Percentiles rank a stretch among this genome's conserved stretches.
phyloP scores from a whole-genome alignment of 2,113 vertebrate genomes.

The Mugil cephalus region DNA sequence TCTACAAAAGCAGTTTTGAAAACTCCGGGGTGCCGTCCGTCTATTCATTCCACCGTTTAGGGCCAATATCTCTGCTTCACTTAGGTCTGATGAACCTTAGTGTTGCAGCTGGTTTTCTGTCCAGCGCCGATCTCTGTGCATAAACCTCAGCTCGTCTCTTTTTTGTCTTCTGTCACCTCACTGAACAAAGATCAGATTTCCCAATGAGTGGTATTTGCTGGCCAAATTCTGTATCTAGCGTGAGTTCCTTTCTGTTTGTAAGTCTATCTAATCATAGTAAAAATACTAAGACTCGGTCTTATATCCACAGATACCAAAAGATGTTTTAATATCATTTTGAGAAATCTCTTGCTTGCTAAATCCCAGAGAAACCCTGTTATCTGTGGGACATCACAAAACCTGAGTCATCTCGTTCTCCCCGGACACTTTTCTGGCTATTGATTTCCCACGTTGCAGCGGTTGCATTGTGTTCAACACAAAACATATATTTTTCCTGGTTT shows the following conservation, averaged over 20 bases:
- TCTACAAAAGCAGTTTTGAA: constrained; percentile 20
- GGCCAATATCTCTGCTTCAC: constrained; percentile 26
- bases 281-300: too few relatives aligned
- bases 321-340: too few relatives aligned
- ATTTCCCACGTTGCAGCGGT: constrained; percentile 4
- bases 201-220: not conserved
- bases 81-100: not conserved
- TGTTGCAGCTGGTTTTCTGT: not conserved
- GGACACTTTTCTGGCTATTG: not conserved
- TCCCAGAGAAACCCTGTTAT: not conserved
- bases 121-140: not conserved
- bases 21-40: not conserved
- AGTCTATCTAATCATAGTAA: too few relatives aligned
- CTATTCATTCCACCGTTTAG: constrained; percentile 12
- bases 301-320: too few relatives aligned
- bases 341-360: too few relatives aligned
- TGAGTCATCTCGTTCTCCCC: not conserved
- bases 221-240: not conserved
- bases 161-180: not conserved
- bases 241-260: too few relatives aligned
- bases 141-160: not conserved
- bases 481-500: not conserved
- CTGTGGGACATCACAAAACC: not conserved
- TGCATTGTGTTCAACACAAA: not conserved
- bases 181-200: not conserved